Evolutionary conservation across 2,888 invertebrate species (phyloP).

Genomic region (Himalopsyche japonica): DNA sequence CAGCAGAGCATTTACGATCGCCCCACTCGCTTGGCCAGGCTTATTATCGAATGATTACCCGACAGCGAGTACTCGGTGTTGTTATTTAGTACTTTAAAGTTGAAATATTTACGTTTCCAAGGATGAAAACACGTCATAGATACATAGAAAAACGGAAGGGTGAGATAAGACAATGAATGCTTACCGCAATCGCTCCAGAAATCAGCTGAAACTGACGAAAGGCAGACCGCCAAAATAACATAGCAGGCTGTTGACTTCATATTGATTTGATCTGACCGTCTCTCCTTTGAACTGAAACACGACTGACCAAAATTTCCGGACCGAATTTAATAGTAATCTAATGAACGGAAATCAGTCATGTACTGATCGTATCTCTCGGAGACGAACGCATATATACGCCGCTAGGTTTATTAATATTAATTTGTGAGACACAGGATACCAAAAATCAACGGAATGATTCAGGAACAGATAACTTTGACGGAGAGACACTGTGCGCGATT

Average conservation of each 20-base stretch:
- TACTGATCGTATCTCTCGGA: constrained; percentile 27
- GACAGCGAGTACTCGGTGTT: too few species aligned
- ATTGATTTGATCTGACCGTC: background rate
- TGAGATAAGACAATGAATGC: constrained; percentile 13
- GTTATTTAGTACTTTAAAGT: background rate
- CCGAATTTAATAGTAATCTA: constrained; percentile 23
- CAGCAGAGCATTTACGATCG: too few species aligned
- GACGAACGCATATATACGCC: constrained; percentile 23
- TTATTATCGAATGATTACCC: too few species aligned
- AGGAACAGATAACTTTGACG: background rate
- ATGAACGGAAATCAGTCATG: constrained; percentile 35
- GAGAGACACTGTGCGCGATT: background rate
- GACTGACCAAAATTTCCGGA: constrained; percentile 10
- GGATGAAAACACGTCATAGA: too few species aligned
- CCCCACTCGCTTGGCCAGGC: too few species aligned
- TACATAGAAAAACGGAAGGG: background rate
- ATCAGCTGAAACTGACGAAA: constrained; percentile 25
- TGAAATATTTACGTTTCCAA: too few species aligned
- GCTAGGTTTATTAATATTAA: constrained; percentile 34
- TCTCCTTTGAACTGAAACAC: background rate
- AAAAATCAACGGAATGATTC: background rate
- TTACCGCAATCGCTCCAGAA: constrained; percentile 41
- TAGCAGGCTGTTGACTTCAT: constrained; percentile 15
- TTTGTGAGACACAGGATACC: constrained; percentile 5
- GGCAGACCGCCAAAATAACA: constrained; percentile 36